Evolutionary conservation across 2,888 invertebrate genomes (phyloP), one percentile per base, ranked within the genome.

Genomic region (Agrypnus murinus): DNA sequence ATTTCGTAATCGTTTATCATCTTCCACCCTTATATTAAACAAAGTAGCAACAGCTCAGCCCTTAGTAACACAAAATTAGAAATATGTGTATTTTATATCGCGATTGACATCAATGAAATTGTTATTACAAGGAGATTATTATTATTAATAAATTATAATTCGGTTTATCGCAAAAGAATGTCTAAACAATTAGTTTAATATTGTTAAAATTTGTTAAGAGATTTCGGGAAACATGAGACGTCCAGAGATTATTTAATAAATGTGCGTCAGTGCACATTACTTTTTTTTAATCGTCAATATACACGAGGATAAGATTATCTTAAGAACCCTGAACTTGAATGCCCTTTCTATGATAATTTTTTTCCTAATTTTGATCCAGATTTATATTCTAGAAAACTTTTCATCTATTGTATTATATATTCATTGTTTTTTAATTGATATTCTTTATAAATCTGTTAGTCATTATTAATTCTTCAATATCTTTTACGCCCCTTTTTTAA

Each of bases 241-340:
- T 40, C 10, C 40, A 40, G 40, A 10, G 40, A 40, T 25, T 25
- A 25, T 25, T 25, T 3, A 40, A 17, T 17, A 31, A 32, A 10
- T 14, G 64, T 64, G 53, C 64, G 64, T 64, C 64, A 64, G 50
- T 64, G 50, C 40, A 40, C 19, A 53, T 25, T 40, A 12, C 14
- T 53, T 48, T 63, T 50, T 53, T 48, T 63, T 50, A 63, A 12
- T 34, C 62, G 10, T 10, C 48, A 36, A 38, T 43, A 59, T 17
- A 19, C 59, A 38, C 19, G 19, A 59, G 38, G 48, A 64, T 55
- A 38, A 19, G 25, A 40, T 64, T 64, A 64, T 64, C 64, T 12
- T 4, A 3, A 12, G 15, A 64, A 40, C 64, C 64, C 50, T 64
- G 64, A 64, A 64, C 64, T 53, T 40, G 6, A 25, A 14, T 64